These are phyloP conservation scores for Cebus imitator DNA, from an alignment of 2,113 vertebrate genomes.

Conservation along the genomic window DNA sequence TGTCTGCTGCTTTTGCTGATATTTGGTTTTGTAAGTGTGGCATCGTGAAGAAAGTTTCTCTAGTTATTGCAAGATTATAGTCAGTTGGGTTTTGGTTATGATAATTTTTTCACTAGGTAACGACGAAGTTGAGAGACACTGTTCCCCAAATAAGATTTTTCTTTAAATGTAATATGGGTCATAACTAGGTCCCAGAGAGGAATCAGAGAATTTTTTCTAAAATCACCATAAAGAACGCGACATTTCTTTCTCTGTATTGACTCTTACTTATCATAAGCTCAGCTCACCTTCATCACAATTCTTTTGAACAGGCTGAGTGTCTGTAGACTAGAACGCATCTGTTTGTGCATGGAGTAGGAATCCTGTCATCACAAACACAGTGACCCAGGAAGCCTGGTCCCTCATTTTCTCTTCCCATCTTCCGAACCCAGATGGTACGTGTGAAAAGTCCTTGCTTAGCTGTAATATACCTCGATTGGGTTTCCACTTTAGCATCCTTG, in stretches of 20 bases:
- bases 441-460: neutral
- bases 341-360: neutral
- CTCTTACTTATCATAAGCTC: neutral
- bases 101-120: neutral
- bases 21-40: conserved; percentile 19
- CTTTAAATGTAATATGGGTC: neutral
- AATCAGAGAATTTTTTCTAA: neutral
- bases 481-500: neutral
- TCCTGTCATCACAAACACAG: neutral
- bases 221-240: neutral
- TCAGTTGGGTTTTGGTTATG: neutral
- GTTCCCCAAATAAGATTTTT: neutral
- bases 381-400: neutral
- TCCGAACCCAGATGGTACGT: neutral
- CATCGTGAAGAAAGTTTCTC: conserved; percentile 13
- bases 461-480: neutral
- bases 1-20: neutral
- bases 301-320: neutral
- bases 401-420: neutral
- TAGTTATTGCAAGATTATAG: neutral
- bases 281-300: neutral
- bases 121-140: neutral
- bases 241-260: neutral
- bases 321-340: neutral
- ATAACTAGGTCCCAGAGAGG: neutral